Conservation (phyloP, 2,888 invertebrate species). For the Hedychridium roseum region DNA sequence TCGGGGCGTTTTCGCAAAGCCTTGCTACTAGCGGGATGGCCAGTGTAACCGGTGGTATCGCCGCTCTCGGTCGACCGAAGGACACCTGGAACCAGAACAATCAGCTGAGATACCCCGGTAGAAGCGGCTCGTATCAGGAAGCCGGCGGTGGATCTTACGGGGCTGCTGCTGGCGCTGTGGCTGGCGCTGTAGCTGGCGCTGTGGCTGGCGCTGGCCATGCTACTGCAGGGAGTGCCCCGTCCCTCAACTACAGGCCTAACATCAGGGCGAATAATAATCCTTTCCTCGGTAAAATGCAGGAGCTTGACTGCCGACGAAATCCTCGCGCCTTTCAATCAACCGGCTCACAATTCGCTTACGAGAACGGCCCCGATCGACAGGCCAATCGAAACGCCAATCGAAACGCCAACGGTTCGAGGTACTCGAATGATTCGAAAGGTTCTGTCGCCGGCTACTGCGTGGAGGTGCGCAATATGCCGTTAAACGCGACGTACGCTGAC, state of each 20-base stretch:
- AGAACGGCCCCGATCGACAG: conserved; percentile 42
- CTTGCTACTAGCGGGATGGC: conserved; percentile 30
- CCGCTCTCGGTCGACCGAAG: conserved; percentile 31
- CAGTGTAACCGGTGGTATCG: conserved; percentile 25
- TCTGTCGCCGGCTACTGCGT: conserved; percentile 67
- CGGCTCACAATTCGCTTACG: conserved; percentile 35
- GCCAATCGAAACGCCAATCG: too few relatives aligned
- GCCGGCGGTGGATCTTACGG: conserved; percentile 24
- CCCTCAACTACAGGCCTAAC: conserved; percentile 31
- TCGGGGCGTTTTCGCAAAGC: conserved; percentile 37
- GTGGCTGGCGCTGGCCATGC: conserved; percentile 1
- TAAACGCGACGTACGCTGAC: conserved; percentile 80
- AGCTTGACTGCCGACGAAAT: conserved; percentile 68
- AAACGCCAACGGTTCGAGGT: conserved; percentile 32
- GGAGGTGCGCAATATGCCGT: conserved; percentile 77
- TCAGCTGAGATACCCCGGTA: conserved; percentile 39
- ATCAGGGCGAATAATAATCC: conserved; percentile 38
- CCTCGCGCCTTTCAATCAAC: conserved; percentile 67
- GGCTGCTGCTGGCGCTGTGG: conserved; percentile 19
- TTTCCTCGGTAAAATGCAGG: conserved; percentile 53
- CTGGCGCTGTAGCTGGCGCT: neutral
- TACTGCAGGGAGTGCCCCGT: conserved; percentile 14
- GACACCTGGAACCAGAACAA: conserved; percentile 41
- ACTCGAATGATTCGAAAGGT: conserved; percentile 33
- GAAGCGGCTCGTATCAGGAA: conserved; percentile 42